Percentiles rank a stretch among this genome's conserved stretches.
Evolutionary conservation across 2,888 invertebrate species (phyloP).

Genomic region (Limnephilus auricula): DNA sequence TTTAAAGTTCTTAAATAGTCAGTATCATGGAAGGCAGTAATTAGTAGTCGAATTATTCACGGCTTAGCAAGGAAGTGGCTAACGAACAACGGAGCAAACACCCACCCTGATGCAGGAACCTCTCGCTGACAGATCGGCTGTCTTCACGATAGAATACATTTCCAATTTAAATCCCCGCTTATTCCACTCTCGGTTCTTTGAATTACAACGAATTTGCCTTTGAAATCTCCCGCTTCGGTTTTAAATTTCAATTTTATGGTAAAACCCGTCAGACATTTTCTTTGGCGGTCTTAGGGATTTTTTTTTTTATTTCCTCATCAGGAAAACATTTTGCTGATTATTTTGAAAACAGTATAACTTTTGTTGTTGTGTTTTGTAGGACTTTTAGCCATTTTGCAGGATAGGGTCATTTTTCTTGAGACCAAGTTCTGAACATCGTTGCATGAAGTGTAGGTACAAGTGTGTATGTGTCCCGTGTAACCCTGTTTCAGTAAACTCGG

Average conservation of each 20-base stretch:
- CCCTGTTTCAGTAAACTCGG: too few species aligned
- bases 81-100: slow-evolving; percentile 23
- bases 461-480: too few species aligned
- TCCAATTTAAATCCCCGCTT: slow-evolving; percentile 16
- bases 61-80: background rate
- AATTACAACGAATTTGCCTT: slow-evolving; percentile 1
- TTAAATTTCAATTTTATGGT: slow-evolving; percentile 5
- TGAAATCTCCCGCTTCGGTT: background rate
- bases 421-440: background rate
- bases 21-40: background rate
- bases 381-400: background rate
- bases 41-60: background rate
- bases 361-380: background rate
- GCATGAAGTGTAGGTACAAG: too few species aligned
- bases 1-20: background rate
- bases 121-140: background rate
- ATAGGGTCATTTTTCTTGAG: background rate
- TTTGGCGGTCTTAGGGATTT: background rate
- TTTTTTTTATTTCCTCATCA: background rate
- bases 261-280: background rate
- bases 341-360: background rate
- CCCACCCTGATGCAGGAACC: background rate
- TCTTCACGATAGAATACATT: slow-evolving; percentile 32
- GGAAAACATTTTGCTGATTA: background rate
- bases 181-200: background rate